Base-by-base conservation (phyloP, 92 coral and sea anemone genomes). In the Plumapathes pennacea region DNA sequence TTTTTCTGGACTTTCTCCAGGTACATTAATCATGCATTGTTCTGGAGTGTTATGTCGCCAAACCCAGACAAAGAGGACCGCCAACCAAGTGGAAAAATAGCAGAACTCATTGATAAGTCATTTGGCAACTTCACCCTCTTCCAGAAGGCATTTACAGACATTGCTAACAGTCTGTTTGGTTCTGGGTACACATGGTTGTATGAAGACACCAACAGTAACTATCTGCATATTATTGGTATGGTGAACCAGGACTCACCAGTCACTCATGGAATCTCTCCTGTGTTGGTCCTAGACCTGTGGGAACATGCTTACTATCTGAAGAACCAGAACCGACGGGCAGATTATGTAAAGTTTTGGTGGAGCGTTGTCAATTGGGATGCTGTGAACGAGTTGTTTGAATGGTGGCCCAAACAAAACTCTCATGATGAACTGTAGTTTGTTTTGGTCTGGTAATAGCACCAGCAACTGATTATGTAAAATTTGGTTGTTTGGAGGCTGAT, bases 401-500 rank as follows among this genome's bases (percentile, higher is more conserved):
- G 95, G 87, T 91, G 95, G 95, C 72, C 60, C 8, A 32, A 60
- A 12, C 81, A 79, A 38, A 55, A 52, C 0, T 42, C 65, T 10
- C 97, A 87, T 67, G 97, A 91, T 57, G 97, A 91, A 65, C 80
- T 91, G 23, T 91, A n/a, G n/a, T n/a, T n/a, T n/a, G n/a, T n/a
- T n/a, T n/a, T n/a, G n/a, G n/a, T n/a, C n/a, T n/a, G n/a, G n/a
- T n/a, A n/a, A n/a, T n/a, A n/a, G n/a, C n/a, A n/a, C n/a, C n/a
- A n/a, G n/a, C n/a, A n/a, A n/a, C n/a, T n/a, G n/a, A n/a, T n/a
- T n/a, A n/a, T n/a, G n/a, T n/a, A n/a, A n/a, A n/a, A n/a, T n/a
- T n/a, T n/a, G n/a, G n/a, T n/a, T n/a, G n/a, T n/a, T n/a, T n/a
- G n/a, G n/a, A n/a, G n/a, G n/a, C n/a, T n/a, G n/a, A n/a, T n/a